Evolutionary conservation across 1,140 invertebrate genomes (phyloP), one percentile per base, ranked within the genome.

Genomic region (Trypoxylus dichotomus): DNA sequence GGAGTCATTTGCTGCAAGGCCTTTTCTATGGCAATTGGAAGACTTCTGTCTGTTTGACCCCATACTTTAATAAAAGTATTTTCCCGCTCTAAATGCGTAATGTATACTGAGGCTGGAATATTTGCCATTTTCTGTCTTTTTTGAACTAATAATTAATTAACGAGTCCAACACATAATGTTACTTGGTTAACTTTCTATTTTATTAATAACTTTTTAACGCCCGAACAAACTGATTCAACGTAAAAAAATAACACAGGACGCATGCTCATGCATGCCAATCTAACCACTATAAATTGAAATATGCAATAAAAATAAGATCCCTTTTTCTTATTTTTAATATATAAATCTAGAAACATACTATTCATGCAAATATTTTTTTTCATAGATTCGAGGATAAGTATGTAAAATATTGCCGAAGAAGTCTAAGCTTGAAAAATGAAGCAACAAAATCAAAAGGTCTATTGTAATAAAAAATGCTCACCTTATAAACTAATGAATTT

Each of bases 21-120:
- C 76, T 87, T 87, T 81, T 92, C 90, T 29, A 92, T 84, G 80
- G 86, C 87, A 13, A 89, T 81, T 11, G 88, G 87, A 63, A 88
- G 82, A 75, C 88, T 87, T 79, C 89, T 89, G 78, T 93, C 90
- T 0, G 84, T 80, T 82, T 87, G 86, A 15, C 91, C 93, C 87
- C 90, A 92, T 80, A 94, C 88, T 86, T 90, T 92, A 54, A 94
- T 84, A 81, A 91, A 91, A 24, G 88, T 87, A 37, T 91, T 90
- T 68, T 92, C 89, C 41, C 87, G 86, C 80, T 93, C 91, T 43
- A 93, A 87, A 84, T 91, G 89, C 25, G 92, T 93, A 79, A 93
- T 80, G 54, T 81, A 83, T 54, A 84, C 19, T 10, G 60, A 68
- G 11, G 42, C 1, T 37, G 41, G 24, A 76, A 47, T 78, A 43